Percentiles rank a stretch among this genome's conserved stretches.
Conservation (phyloP, 2,888 invertebrate genomes). For the Hipparchia semele region DNA sequence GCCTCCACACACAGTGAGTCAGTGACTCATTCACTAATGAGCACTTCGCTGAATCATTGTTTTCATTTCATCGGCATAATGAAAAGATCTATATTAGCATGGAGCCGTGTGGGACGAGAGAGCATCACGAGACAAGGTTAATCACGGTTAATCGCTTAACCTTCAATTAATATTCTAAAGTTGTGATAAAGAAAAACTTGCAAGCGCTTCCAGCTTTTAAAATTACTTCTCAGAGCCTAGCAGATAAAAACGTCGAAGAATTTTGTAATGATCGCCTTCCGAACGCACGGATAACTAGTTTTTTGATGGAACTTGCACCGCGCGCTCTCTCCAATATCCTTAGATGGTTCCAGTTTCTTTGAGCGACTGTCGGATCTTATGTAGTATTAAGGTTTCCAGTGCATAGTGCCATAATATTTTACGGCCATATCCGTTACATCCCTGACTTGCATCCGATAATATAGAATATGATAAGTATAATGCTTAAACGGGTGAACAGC, state of each 20-base stretch:
- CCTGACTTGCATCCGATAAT: constrained; percentile 5
- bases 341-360: constrained; percentile 56
- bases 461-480: no score
- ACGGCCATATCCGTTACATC: background rate
- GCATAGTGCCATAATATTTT: background rate
- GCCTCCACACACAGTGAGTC: constrained; percentile 43
- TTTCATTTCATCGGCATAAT: constrained; percentile 62
- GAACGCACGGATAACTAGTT: constrained; percentile 61
- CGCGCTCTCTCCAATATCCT: constrained; percentile 51
- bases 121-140: constrained; percentile 27
- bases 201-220: constrained; percentile 47
- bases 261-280: constrained; percentile 73
- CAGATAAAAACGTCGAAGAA: constrained; percentile 64
- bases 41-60: constrained; percentile 66
- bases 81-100: constrained; percentile 52
- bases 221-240: constrained; percentile 58
- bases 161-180: constrained; percentile 33
- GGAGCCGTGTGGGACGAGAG: constrained; percentile 39
- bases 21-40: constrained; percentile 65
- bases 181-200: constrained; percentile 36
- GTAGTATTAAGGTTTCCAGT: constrained; percentile 19
- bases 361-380: constrained; percentile 42
- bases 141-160: constrained; percentile 36
- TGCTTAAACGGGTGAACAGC: no score
- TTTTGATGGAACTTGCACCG: constrained; percentile 48